Conservation (phyloP, 2,888 invertebrate species). For the Drosophila austrosaltans region DNA sequence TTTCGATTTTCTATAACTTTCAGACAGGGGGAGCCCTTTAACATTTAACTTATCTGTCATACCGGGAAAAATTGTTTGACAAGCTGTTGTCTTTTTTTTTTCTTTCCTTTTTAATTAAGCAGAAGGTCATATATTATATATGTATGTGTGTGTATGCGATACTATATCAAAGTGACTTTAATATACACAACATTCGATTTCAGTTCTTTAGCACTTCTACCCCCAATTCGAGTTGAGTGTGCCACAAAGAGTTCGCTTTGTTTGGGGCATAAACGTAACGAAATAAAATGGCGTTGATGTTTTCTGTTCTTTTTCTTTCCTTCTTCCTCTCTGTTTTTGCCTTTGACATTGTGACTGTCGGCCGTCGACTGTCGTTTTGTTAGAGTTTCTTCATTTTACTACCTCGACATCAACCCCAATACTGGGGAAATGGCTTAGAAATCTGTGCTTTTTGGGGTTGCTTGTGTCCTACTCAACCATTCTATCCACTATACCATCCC, state of each 20-base stretch:
- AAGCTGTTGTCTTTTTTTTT: constrained; percentile 69
- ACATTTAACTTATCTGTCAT: constrained; percentile 52
- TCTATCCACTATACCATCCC: not conserved
- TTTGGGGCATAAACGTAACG: constrained; percentile 24
- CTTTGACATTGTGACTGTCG: constrained; percentile 73
- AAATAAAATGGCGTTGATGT: constrained; percentile 64
- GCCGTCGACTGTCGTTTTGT: constrained; percentile 14
- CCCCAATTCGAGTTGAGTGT: constrained; percentile 41
- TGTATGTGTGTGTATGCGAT: constrained; percentile 32
- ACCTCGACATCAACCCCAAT: constrained; percentile 59
- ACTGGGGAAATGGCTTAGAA: constrained; percentile 59
- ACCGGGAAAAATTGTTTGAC: constrained; percentile 61
- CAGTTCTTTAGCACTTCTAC: not conserved
- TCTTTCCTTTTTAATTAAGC: constrained; percentile 73
- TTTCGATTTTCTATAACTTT: constrained; percentile 25
- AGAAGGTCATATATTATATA: constrained; percentile 59
- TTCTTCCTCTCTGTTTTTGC: constrained; percentile 29
- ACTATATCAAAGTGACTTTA: constrained; percentile 44
- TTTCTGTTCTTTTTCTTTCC: constrained; percentile 36
- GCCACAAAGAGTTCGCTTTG: constrained; percentile 28
- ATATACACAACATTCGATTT: constrained; percentile 25
- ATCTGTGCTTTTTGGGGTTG: constrained; percentile 75
- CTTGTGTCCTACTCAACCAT: constrained; percentile 50
- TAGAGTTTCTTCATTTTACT: constrained; percentile 70
- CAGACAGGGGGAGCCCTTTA: constrained; percentile 32